phyloP scores from a whole-genome alignment of 2,797 vertebrate species.

The Lacerta bilineata region DNA sequence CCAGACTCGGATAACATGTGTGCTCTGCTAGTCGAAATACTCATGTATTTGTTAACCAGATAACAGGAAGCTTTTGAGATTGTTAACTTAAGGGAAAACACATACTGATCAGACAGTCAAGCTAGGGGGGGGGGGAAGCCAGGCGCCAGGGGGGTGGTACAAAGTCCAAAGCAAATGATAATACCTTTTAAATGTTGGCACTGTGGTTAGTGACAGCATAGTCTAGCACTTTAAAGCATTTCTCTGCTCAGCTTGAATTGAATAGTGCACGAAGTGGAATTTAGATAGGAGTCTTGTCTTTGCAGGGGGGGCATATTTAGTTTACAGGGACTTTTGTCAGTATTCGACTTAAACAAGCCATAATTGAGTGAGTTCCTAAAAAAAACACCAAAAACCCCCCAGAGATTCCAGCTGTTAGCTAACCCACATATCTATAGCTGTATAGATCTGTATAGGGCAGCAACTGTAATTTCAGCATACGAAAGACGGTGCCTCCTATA shows the following conservation, averaged over 20 bases:
- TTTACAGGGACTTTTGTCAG: slow-evolving; percentile 50
- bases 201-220: slow-evolving; percentile 34
- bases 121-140: neutral
- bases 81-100: slow-evolving; percentile 41
- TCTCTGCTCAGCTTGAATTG: slow-evolving; percentile 55
- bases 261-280: slow-evolving; percentile 63
- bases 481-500: slow-evolving; percentile 34
- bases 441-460: neutral
- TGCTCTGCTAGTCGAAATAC: slow-evolving; percentile 33
- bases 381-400: too few relatives aligned
- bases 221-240: too few relatives aligned
- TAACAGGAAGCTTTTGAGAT: slow-evolving; percentile 5
- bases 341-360: slow-evolving; percentile 51
- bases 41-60: neutral
- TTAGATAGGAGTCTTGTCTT: slow-evolving; percentile 46
- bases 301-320: slow-evolving; percentile 41
- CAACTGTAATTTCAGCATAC: slow-evolving; percentile 29
- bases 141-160: neutral
- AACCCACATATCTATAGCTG: too few relatives aligned
- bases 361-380: slow-evolving; percentile 37
- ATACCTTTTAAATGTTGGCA: slow-evolving; percentile 45
- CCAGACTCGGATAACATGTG: neutral
- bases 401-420: slow-evolving; percentile 54
- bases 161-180: slow-evolving; percentile 6
- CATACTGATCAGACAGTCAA: slow-evolving; percentile 20